Evolutionary conservation across 2,797 vertebrate species (phyloP).

Genomic region (Gadopsis bispinosus): DNA sequence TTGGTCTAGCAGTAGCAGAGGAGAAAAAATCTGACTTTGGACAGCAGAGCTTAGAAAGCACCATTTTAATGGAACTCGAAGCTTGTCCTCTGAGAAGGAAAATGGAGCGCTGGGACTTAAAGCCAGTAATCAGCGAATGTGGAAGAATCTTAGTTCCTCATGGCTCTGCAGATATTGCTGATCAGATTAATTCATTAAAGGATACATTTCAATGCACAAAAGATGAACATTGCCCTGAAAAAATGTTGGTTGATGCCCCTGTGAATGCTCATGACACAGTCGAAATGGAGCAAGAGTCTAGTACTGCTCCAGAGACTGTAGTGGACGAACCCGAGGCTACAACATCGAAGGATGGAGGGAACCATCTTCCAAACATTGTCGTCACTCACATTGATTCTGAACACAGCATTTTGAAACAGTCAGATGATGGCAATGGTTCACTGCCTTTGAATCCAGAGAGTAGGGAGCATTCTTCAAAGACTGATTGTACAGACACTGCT

Average conservation of each 20-base stretch:
- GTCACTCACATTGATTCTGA: conserved; percentile 21
- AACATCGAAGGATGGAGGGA: conserved; percentile 21
- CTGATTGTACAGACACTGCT: conserved; percentile 11
- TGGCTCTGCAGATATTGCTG: conserved; percentile 68
- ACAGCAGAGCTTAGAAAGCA: conserved; percentile 21
- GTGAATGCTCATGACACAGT: conserved; percentile 7
- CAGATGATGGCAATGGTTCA: conserved; percentile 1
- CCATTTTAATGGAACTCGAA: conserved; percentile 42
- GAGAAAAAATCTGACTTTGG: conserved; percentile 11
- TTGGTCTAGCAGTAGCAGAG: conserved; percentile 10
- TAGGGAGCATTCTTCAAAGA: conserved; percentile 23
- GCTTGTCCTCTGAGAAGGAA: conserved; percentile 74
- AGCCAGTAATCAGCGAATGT: conserved; percentile 83
- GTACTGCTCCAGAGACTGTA: conserved; percentile 20
- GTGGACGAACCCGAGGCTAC: conserved; percentile 8
- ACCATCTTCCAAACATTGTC: background rate
- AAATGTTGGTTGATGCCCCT: conserved; percentile 36
- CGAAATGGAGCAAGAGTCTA: conserved; percentile 36
- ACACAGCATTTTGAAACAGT: background rate
- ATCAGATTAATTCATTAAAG: conserved; percentile 58
- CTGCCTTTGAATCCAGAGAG: conserved; percentile 23
- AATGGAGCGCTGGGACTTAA: conserved; percentile 81
- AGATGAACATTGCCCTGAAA: conserved; percentile 30
- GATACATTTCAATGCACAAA: conserved; percentile 23
- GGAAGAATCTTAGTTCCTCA: conserved; percentile 84